Base-by-base conservation (phyloP, 2,797 vertebrate species). In the Cyclura pinguis region DNA sequence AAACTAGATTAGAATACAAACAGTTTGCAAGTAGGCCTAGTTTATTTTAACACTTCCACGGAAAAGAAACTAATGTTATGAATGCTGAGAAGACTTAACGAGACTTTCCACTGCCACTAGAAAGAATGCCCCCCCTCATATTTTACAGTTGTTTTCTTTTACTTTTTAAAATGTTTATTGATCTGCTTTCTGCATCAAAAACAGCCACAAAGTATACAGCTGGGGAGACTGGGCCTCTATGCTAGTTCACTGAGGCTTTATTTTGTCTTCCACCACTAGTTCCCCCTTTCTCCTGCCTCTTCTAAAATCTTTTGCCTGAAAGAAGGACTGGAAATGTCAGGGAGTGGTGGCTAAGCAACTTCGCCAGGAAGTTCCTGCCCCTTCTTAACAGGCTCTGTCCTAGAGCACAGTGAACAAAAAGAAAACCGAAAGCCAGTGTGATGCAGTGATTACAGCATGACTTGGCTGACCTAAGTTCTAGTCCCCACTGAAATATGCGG, bases 201-300 rank as follows among this genome's bases (percentile, higher is more conserved):
- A 77, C 35, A 42, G 35, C 52, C 52, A 62, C 20, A 22, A 62
- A 62, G 20, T 5, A 22, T 24, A 62, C 22, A 4, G 59, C 20
- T 22, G 22, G n/a, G 3, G 52, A n/a, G 6, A 59, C 22, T 81
- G 55, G 24, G 80, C 18, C 14, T 57, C 29, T 81, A 52, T 14
- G 52, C 50, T 52, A 50, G 47, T 78, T 80, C 27, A 52, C 24
- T 10, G 1, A 5, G 24, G 22, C 59, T 62, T 57, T 82, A 32
- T 80, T 80, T 50, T 8, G 24, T 20, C 35, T 27, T 13, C 29
- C 8, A 2, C 3, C 1, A 1, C 1, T 10, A n/a, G 0, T 1
- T 3, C 27, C 67, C 29, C 7, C 73, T 35, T 29, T 6, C 13
- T 4, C 24, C 27, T 78, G 29, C 3, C 3, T 24, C 16, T 50